Evolutionary conservation across 2,888 invertebrate species (phyloP).

Genomic region (Nomada ruficornis): DNA sequence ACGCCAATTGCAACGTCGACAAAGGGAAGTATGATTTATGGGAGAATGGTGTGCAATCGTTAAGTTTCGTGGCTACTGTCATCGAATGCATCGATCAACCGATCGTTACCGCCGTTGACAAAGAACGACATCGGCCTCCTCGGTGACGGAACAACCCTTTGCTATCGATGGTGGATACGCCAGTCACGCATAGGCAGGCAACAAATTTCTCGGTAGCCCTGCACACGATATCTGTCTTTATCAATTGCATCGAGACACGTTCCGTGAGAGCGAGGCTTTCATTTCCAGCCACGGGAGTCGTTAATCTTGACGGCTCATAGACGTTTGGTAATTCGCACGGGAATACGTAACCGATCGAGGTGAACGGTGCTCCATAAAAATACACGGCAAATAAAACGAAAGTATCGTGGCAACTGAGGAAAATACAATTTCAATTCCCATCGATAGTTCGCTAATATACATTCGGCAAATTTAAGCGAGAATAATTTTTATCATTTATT

Average conservation of each 20-base stretch:
- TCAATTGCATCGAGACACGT: conserved; percentile 27
- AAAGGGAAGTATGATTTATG: conserved; percentile 47
- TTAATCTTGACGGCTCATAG: conserved; percentile 29
- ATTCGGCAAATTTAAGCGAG: no score
- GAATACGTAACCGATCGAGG: conserved; percentile 9
- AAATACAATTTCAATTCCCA: background rate
- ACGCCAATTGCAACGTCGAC: conserved; percentile 13
- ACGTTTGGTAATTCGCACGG: conserved; percentile 16
- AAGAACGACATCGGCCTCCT: conserved; percentile 33
- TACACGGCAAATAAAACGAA: background rate
- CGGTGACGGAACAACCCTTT: conserved; percentile 21
- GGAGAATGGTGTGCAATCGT: conserved; percentile 22
- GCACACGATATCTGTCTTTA: conserved; percentile 44
- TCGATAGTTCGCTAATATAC: no score
- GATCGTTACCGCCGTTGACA: conserved; percentile 53
- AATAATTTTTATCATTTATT: no score
- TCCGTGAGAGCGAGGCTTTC: conserved; percentile 48
- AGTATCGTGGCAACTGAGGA: background rate
- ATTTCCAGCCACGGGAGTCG: conserved; percentile 34
- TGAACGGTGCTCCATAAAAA: background rate
- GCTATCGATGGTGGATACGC: conserved; percentile 12
- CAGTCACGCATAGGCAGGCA: conserved; percentile 41
- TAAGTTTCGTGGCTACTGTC: conserved; percentile 43
- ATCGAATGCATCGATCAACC: conserved; percentile 42
- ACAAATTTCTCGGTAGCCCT: conserved; percentile 42